A percentile compares a stretch with the other conserved stretches of the same genome.
These are phyloP conservation scores for Silurus glanis DNA, from an alignment of 2,113 vertebrate species.

Conservation along the genomic window DNA sequence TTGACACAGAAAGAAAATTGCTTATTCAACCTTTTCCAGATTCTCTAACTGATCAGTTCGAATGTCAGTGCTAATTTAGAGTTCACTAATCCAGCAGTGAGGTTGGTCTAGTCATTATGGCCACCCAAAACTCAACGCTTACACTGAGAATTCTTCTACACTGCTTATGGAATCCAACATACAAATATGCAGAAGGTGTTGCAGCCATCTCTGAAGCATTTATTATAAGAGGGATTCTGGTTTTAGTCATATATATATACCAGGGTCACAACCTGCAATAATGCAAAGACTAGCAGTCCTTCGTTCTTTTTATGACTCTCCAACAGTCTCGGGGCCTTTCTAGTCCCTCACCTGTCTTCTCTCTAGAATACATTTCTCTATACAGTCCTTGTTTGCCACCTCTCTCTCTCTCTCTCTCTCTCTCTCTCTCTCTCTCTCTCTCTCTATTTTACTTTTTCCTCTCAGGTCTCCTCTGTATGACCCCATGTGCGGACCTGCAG, in stretches of 20 bases:
- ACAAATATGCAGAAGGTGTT: background rate
- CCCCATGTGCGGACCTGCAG: slow-evolving; percentile 57
- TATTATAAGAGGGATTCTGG: slow-evolving; percentile 17
- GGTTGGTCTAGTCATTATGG: slow-evolving; percentile 53
- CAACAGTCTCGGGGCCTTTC: slow-evolving; percentile 16
- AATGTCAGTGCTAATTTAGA: slow-evolving; percentile 57
- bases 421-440: slow-evolving; percentile 19
- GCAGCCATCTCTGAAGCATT: slow-evolving; percentile 45
- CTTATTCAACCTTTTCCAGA: slow-evolving; percentile 65
- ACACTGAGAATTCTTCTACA: slow-evolving; percentile 12
- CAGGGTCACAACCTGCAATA: background rate
- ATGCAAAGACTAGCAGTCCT: background rate
- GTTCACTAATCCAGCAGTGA: slow-evolving; percentile 51
- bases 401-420: slow-evolving; percentile 11
- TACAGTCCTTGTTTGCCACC: slow-evolving; percentile 7
- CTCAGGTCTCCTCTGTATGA: slow-evolving; percentile 57
- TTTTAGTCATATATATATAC: slow-evolving; percentile 11
- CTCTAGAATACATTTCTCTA: background rate
- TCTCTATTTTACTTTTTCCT: slow-evolving; percentile 7
- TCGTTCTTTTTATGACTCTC: background rate
- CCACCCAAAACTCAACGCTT: slow-evolving; percentile 41
- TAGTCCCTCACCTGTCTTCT: slow-evolving; percentile 40
- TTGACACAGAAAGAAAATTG: slow-evolving; percentile 54
- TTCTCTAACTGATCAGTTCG: slow-evolving; percentile 62
- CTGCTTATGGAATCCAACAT: background rate